A percentile compares a stretch with the other conserved stretches of the same genome.
phyloP scores from a whole-genome alignment of 2,888 invertebrate species.

The Pantelozetes paolii region DNA sequence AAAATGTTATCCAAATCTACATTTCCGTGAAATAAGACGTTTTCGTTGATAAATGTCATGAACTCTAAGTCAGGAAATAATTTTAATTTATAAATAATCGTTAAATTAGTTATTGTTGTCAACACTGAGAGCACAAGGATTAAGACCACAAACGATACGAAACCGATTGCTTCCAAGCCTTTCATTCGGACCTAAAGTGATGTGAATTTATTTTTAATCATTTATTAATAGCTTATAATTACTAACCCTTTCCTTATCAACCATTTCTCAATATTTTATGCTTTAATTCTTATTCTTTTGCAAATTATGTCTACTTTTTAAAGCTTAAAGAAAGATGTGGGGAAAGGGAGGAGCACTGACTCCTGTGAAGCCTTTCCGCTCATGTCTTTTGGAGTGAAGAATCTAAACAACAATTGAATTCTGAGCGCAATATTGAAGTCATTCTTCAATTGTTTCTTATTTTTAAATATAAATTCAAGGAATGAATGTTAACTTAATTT shows the following conservation, averaged over 20 bases:
- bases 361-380: too few species aligned
- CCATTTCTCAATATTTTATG: not conserved
- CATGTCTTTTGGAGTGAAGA: too few species aligned
- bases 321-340: too few species aligned
- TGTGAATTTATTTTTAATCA: too few species aligned
- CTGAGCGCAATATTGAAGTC: too few species aligned
- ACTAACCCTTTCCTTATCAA: not conserved
- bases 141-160: constrained; percentile 40
- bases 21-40: constrained; percentile 39
- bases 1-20: constrained; percentile 30
- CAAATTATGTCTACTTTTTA: too few species aligned
- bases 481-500: too few species aligned
- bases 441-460: too few species aligned
- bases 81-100: constrained; percentile 40
- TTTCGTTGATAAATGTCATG: constrained; percentile 26
- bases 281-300: too few species aligned
- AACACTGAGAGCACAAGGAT: constrained; percentile 43
- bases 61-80: constrained; percentile 34
- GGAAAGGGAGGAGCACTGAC: too few species aligned
- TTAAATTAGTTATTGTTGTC: constrained; percentile 42
- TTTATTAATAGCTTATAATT: not conserved
- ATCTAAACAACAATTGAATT: too few species aligned
- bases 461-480: too few species aligned
- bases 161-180: constrained; percentile 42
- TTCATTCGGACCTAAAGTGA: not conserved